Base-by-base conservation (phyloP, 2,113 vertebrate species). In the Panthera tigris region DNA sequence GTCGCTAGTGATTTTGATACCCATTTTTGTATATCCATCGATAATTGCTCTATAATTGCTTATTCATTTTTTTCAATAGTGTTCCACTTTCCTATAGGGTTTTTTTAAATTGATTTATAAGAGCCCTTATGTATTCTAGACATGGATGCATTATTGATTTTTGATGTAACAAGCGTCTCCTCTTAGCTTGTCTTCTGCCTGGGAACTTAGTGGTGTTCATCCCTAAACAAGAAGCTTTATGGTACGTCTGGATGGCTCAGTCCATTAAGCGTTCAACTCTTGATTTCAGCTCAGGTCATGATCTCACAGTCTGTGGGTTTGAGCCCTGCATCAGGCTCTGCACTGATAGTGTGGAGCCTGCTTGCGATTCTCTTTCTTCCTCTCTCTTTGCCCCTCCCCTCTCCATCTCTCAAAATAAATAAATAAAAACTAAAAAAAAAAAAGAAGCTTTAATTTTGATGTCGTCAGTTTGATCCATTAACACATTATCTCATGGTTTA, bases 11-110 rank as follows among this genome's bases (percentile, higher is more conserved):
- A 16, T 61, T 85, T 80, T 39, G 4, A 86, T 68, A 1, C 29
- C 29, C 10, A 0, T 27, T n/a, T 65, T 2, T 21, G 27, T 1
- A 1, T 10, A 5, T 8, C 16, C 3, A 29, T 66, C 73, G 76
- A n/a, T 25, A 39, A 36, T 16, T 90, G 71, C 1, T 79, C 73
- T 81, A 31, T 25, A 39, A 36, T 16, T 90, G 71, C 1, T 79
- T 65, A 15, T 52, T 88, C 41, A 21, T 27, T 55, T 94, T 45
- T 27, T 13, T 6, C 55, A 52, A 25, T 41, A 57, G 73, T 23
- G 52, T 86, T 66, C 36, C 19, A 65, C n/a, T n/a, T 78, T 80
- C 55, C 74, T 81, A n/a, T n/a, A 45, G 19, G 12, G 7, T 68
- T 94, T 93, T 36, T 55, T 39, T 9, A 25, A 23, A 36, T 14